Base-by-base conservation (phyloP, 2,113 vertebrate species). In the Camelus dromedarius region DNA sequence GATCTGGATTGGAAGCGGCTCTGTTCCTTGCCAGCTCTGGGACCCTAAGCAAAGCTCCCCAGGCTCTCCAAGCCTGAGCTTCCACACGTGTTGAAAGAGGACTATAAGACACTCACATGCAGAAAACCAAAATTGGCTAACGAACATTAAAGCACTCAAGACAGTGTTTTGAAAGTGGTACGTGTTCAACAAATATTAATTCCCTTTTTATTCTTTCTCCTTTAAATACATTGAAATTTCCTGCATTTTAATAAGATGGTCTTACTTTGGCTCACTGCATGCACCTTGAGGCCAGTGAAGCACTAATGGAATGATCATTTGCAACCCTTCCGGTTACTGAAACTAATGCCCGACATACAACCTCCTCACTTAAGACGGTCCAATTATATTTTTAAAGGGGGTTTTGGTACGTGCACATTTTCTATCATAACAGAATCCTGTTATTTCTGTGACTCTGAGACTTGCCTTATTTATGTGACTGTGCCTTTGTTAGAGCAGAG, bases 401-500 rank as follows among this genome's bases (percentile, higher is more conserved):
- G 0, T 80, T 3, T 69, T 42, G 15, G 32, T 50, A 13, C 67
- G 77, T 83, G 91, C 83, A 58, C 13, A 83, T 38, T 69, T 86
- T 26, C 35, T 28, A 13, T 16, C 73, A 46, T 0, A 96, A 93
- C 80, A 60, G 89, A 91, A 48, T 6, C 35, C 72, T 64, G 46
- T 11, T 0, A 12, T 60, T 38, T 91, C 67, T 52, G 80, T 82
- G 76, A 95, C 70, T 92, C 69, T 30, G 93, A 69, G 72, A 83
- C 46, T 69, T 77, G 80, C 20, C 64, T 96, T 95, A 42, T 42
- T 96, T 70, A 83, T 75, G 46, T 95, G 89, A 32, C 19, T 18
- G 3, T 93, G 70, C 83, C 56, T 88, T 64, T 79, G 81, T 80
- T 92, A 89, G 94, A 93, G 75, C 0, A 97, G 81, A 92, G 64